Evolutionary conservation across 2,888 invertebrate species (phyloP).

Genomic region (Metellina segmentata): DNA sequence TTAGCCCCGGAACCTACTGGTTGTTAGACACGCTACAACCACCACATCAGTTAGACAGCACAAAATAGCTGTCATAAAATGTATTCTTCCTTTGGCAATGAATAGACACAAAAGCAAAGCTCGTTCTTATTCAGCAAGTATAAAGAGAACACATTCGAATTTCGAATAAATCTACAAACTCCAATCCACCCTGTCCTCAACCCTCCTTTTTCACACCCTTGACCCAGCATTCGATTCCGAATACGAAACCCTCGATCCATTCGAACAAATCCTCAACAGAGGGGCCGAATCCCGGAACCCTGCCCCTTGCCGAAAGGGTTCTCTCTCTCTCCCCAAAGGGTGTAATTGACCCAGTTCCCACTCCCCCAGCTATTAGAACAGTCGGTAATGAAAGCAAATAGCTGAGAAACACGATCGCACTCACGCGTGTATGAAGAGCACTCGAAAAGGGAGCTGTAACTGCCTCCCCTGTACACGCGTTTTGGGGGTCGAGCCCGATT

Average conservation of each 20-base stretch:
- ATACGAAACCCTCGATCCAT: too few relatives aligned
- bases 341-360: not conserved
- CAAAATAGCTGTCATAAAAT: too few relatives aligned
- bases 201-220: not conserved
- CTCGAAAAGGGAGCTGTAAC: not conserved
- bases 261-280: too few relatives aligned
- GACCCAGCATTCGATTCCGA: not conserved
- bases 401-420: not conserved
- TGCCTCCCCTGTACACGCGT: not conserved
- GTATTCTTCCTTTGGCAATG: too few relatives aligned
- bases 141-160: too few relatives aligned
- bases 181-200: too few relatives aligned
- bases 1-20: too few relatives aligned
- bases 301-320: not conserved
- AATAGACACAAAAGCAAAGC: too few relatives aligned
- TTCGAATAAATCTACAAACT: too few relatives aligned
- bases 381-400: not conserved
- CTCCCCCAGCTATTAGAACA: not conserved
- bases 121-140: too few relatives aligned
- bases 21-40: too few relatives aligned
- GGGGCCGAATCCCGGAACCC: not conserved
- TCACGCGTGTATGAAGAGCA: not conserved
- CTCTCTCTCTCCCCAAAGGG: not conserved
- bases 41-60: too few relatives aligned
- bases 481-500: not conserved